Evolutionary conservation across 2,888 invertebrate genomes (phyloP).

Genomic region (Cancer borealis): DNA sequence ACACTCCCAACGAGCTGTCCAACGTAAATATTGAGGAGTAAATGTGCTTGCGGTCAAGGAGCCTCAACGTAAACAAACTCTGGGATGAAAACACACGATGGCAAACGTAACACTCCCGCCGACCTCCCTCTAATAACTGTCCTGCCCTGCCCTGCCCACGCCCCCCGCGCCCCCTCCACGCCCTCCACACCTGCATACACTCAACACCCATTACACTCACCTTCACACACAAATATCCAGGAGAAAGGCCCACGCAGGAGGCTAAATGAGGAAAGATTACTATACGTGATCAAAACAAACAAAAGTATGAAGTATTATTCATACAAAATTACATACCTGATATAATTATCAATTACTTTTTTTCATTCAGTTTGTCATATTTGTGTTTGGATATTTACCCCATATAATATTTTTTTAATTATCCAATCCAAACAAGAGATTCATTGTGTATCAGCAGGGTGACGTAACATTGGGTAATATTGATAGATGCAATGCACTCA

Average conservation of each 20-base stretch:
- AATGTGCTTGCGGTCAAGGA: not conserved
- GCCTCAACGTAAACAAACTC: not conserved
- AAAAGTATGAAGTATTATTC: constrained; percentile 34
- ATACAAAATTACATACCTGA: constrained; percentile 1
- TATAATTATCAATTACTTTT: not conserved
- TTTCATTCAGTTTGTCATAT: not conserved
- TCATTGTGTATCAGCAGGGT: not conserved
- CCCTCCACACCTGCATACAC: not conserved
- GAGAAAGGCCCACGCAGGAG: not conserved
- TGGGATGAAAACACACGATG: not conserved
- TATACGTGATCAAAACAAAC: constrained; percentile 46
- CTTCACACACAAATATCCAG: not conserved
- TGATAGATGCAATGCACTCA: not conserved
- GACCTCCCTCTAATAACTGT: not conserved
- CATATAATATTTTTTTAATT: not conserved
- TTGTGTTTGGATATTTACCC: not conserved
- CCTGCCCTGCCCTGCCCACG: not conserved
- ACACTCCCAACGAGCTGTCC: not conserved
- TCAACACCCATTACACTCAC: constrained; percentile 22
- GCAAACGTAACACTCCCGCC: not conserved
- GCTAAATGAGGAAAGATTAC: constrained; percentile 41
- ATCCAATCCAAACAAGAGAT: not conserved
- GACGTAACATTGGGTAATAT: not conserved
- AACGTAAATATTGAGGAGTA: not conserved
- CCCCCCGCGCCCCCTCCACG: constrained; percentile 5